Conservation (phyloP, 2,113 vertebrate genomes). For the Tyto alba region DNA sequence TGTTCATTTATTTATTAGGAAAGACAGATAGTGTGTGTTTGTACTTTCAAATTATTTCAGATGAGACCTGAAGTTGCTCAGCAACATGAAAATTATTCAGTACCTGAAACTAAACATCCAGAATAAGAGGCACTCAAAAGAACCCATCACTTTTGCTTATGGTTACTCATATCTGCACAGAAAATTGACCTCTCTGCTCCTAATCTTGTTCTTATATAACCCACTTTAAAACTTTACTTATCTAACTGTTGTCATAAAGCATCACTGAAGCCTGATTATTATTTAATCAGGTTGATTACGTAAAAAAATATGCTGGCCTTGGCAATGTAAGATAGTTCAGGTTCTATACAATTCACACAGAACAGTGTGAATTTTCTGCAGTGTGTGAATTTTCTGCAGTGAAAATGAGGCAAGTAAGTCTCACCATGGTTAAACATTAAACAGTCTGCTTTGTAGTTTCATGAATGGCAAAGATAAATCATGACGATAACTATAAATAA, state of each 20-base stretch:
- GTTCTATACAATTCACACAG: background rate
- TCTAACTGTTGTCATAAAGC: conserved; percentile 2
- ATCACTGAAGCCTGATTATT: background rate
- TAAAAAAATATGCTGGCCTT: background rate
- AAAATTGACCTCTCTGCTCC: background rate
- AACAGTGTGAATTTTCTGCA: background rate
- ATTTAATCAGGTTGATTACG: conserved; percentile 44
- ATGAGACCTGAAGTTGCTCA: background rate
- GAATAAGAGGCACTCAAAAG: background rate
- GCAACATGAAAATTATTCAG: background rate
- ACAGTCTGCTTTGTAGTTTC: background rate
- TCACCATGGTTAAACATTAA: background rate
- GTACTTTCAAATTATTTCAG: background rate
- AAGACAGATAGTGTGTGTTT: background rate
- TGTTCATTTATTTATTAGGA: background rate
- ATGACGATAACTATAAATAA: background rate
- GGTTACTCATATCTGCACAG: background rate
- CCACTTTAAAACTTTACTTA: conserved; percentile 12
- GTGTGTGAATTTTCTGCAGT: background rate
- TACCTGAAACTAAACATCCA: background rate
- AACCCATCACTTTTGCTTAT: background rate
- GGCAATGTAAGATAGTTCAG: background rate
- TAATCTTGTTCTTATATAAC: background rate
- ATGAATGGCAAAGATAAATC: background rate
- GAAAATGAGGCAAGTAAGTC: background rate